Evolutionary conservation across 2,797 vertebrate genomes (phyloP).

Genomic region (Epinephelus awoara): DNA sequence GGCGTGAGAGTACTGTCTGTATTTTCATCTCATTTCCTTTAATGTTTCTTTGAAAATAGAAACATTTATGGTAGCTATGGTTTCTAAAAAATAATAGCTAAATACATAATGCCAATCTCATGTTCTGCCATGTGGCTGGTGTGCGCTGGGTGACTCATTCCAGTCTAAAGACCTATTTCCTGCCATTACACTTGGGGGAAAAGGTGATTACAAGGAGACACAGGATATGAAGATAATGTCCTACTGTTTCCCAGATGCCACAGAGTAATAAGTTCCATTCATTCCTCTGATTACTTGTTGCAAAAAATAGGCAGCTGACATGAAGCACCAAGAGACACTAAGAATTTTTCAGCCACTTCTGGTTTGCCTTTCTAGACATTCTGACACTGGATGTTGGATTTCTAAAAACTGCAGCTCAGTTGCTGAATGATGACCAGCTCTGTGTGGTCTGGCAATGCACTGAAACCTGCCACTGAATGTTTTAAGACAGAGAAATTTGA

Average conservation of each 20-base stretch:
- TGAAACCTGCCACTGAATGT: background rate
- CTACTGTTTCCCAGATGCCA: conserved; percentile 66
- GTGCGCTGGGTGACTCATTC: conserved; percentile 57
- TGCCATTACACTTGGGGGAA: conserved; percentile 62
- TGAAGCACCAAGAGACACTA: background rate
- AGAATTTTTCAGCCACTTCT: background rate
- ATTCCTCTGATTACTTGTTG: conserved; percentile 37
- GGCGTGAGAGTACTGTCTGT: too few relatives aligned
- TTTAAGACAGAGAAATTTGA: background rate
- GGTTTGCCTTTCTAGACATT: conserved; percentile 2
- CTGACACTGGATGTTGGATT: background rate
- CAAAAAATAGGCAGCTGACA: conserved; percentile 17
- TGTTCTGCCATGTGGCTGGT: conserved; percentile 48
- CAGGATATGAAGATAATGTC: conserved; percentile 44
- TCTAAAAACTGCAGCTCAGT: background rate
- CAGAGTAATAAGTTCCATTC: conserved; percentile 54
- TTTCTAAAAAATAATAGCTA: conserved; percentile 25
- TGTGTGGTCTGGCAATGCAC: background rate
- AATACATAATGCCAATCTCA: conserved; percentile 55
- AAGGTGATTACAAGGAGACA: conserved; percentile 69
- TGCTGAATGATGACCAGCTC: background rate
- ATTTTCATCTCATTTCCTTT: background rate
- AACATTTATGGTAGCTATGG: conserved; percentile 46
- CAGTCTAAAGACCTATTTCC: conserved; percentile 55
- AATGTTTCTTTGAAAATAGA: conserved; percentile 61